Base-by-base conservation (phyloP, 2,797 vertebrate genomes). In the Heteromormyrus szaboi region DNA sequence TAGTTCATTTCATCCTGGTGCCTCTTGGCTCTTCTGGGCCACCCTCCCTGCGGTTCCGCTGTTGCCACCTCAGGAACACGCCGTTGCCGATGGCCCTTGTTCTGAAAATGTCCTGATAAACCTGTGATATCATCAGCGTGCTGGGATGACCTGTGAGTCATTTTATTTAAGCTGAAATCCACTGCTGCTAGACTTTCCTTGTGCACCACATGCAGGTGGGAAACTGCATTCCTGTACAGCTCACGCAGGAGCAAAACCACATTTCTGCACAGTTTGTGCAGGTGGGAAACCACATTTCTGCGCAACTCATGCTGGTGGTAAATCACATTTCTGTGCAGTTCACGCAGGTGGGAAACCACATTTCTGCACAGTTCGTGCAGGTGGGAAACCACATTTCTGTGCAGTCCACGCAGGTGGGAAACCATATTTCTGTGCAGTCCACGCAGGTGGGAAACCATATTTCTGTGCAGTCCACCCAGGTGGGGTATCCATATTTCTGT, bases 91-190 rank as follows among this genome's bases (percentile, higher is more conserved):
- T 44, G 56, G 53, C 68, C 87, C 50, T 25, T 68, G 56, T 44
- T 46, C 89, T 84, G 41, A 54, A 46, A 37, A 65, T 83, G 54
- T 79, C 81, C 33, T 88, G 87, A 88, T 88, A 41, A 84, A 72
- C 62, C 62, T 65, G 33, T 85, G 86, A 88, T 53, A 85, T 85
- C 87, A 88, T 76, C 54, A 68, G 25, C 76, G 25, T 85, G 46
- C 50, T 37, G 68, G 81, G 68, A 25, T 14, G 87, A 22, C 46
- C n/a, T 25, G 41, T 19, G 19, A 44, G 14, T 50, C 76, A 14
- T 62, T 53, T 84, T 85, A 87, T 84, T 37, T 84, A n/a, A 88
- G 89, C 62, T 76, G 72, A 79, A 79, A 79, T 41, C 37, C 17
- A 29, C 72, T 3, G 33, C 33, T 37, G 68, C 5, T 37, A 37